Percentiles rank a stretch among this genome's conserved stretches.
Evolutionary conservation across 2,888 invertebrate species (phyloP).

Genomic region (Amphipyra berbera): DNA sequence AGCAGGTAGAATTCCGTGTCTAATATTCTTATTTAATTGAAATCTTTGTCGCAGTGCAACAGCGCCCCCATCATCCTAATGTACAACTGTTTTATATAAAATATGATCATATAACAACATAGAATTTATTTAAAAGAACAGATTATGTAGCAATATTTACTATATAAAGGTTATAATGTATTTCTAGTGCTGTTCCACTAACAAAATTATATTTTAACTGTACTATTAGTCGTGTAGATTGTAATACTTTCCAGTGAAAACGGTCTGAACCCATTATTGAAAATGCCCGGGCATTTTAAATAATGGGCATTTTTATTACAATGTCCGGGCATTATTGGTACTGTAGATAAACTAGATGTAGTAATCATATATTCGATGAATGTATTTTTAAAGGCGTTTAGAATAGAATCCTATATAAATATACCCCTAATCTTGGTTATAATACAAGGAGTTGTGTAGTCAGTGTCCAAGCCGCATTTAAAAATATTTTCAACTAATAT

Average conservation of each 20-base stretch:
- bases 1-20: neutral
- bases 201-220: conserved; percentile 42
- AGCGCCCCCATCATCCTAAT: conserved; percentile 21
- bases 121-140: conserved; percentile 54
- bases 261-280: conserved; percentile 24
- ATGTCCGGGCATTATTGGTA: conserved; percentile 24
- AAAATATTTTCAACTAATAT: conserved; percentile 54
- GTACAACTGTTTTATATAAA: conserved; percentile 55
- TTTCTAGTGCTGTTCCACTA: conserved; percentile 62
- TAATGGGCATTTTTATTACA: conserved; percentile 7
- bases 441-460: conserved; percentile 13
- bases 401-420: conserved; percentile 34
- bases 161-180: conserved; percentile 55
- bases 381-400: conserved; percentile 53
- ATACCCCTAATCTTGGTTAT: conserved; percentile 14
- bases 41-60: conserved; percentile 36
- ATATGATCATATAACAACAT: conserved; percentile 40
- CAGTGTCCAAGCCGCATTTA: conserved; percentile 32
- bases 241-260: conserved; percentile 29
- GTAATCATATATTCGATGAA: conserved; percentile 44
- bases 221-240: conserved; percentile 35
- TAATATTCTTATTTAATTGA: neutral
- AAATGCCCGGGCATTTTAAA: conserved; percentile 23
- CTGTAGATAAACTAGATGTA: conserved; percentile 30
- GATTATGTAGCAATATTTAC: conserved; percentile 58